phyloP scores from a whole-genome alignment of 2,888 invertebrate genomes.

The Dynastes hyllus region DNA sequence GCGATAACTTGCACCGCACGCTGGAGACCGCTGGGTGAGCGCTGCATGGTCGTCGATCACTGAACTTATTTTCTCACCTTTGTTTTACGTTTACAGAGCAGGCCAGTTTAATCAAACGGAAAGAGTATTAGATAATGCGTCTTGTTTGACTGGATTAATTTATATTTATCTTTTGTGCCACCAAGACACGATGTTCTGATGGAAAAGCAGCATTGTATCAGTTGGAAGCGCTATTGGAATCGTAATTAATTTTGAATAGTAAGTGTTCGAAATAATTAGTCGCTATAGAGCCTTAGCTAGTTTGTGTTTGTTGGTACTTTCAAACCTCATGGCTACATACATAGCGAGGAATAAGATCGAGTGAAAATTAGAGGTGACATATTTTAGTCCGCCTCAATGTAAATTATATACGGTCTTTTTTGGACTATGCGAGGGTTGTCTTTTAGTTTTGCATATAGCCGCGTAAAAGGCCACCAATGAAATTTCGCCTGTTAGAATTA shows the following conservation, averaged over 20 bases:
- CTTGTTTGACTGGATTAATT: conserved; percentile 42
- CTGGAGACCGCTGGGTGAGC: conserved; percentile 28
- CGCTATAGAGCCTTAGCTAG: not conserved
- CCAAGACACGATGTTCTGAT: not conserved
- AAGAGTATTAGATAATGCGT: conserved; percentile 42
- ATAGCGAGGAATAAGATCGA: too few relatives aligned
- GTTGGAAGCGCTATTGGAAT: conserved; percentile 4
- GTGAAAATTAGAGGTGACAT: too few relatives aligned
- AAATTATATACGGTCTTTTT: too few relatives aligned
- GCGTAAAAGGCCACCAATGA: too few relatives aligned
- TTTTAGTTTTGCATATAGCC: too few relatives aligned
- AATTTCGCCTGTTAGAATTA: too few relatives aligned
- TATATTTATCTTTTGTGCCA: conserved; percentile 33
- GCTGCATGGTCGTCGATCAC: conserved; percentile 38
- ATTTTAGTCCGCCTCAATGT: too few relatives aligned
- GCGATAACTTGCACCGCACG: conserved; percentile 43
- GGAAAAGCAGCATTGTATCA: conserved; percentile 8
- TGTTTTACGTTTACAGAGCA: conserved; percentile 37
- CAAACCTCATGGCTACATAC: not conserved
- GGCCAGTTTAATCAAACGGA: conserved; percentile 41
- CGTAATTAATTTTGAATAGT: conserved; percentile 29
- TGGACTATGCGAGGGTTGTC: too few relatives aligned
- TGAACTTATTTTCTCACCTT: conserved; percentile 48
- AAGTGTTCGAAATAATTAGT: conserved; percentile 9
- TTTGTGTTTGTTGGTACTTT: not conserved